phyloP scores from a whole-genome alignment of 1,140 invertebrate species.

The Bicyclus anynana region DNA sequence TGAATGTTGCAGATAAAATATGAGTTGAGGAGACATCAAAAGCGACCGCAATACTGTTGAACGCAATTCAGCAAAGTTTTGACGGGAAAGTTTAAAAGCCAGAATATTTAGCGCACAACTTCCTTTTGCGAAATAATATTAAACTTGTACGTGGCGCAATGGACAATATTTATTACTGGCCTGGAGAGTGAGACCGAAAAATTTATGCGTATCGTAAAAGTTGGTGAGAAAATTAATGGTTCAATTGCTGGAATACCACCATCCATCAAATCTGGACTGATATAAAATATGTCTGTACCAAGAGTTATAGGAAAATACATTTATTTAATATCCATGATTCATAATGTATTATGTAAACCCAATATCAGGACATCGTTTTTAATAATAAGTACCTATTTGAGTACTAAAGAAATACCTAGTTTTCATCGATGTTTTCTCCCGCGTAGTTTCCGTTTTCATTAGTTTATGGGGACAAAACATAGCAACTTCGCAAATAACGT shows the following conservation, averaged over 20 bases:
- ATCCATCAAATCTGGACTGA: neutral
- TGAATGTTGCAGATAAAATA: slow-evolving; percentile 21
- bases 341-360: too few relatives aligned
- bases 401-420: too few relatives aligned
- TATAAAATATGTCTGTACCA: too few relatives aligned
- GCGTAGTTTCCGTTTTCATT: too few relatives aligned
- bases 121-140: slow-evolving; percentile 30
- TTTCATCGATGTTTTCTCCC: too few relatives aligned
- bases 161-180: slow-evolving; percentile 10
- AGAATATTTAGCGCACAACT: slow-evolving; percentile 28
- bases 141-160: slow-evolving; percentile 29
- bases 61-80: slow-evolving; percentile 24
- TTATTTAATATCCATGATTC: too few relatives aligned
- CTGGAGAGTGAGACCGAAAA: neutral
- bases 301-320: too few relatives aligned
- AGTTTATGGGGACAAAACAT: too few relatives aligned
- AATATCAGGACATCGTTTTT: too few relatives aligned
- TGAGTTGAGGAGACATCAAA: slow-evolving; percentile 23
- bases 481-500: too few relatives aligned
- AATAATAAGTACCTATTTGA: too few relatives aligned
- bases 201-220: slow-evolving; percentile 35
- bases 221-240: neutral
- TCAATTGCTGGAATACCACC: neutral
- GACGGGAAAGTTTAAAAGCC: slow-evolving; percentile 26
- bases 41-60: slow-evolving; percentile 22